Conservation (phyloP, 2,888 invertebrate genomes). For the Drosophila greeni region DNA sequence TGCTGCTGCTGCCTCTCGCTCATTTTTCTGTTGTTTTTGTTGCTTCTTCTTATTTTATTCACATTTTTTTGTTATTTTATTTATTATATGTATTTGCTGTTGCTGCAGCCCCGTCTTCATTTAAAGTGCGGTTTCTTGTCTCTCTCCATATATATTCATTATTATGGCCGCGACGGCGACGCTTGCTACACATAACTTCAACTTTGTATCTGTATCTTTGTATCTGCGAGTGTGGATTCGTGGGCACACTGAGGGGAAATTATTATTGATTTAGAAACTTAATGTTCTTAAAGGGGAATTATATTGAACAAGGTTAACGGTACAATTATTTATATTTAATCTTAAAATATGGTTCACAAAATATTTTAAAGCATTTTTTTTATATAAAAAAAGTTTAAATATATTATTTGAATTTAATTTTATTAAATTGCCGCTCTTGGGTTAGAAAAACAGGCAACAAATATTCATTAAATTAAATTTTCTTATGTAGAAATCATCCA, state of each 20-base stretch:
- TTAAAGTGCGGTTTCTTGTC: constrained; percentile 74
- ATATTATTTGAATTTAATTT: neutral
- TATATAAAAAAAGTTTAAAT: neutral
- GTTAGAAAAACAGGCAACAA: neutral
- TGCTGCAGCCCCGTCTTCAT: constrained; percentile 58
- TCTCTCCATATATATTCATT: constrained; percentile 73
- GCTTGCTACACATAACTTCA: constrained; percentile 70
- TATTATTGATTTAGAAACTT: neutral
- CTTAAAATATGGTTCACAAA: neutral
- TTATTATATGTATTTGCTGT: constrained; percentile 58
- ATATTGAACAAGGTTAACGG: neutral
- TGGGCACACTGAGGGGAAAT: constrained; percentile 4
- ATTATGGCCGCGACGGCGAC: constrained; percentile 64
- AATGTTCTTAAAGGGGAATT: neutral
- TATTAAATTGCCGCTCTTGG: neutral
- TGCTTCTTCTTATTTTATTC: constrained; percentile 49
- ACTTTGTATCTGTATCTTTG: constrained; percentile 71
- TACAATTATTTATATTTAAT: neutral
- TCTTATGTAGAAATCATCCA: neutral
- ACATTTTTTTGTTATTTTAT: constrained; percentile 63
- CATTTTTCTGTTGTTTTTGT: neutral
- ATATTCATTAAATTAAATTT: neutral
- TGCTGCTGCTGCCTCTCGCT: constrained; percentile 19
- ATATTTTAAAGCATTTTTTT: too few relatives aligned
- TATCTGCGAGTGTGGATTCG: constrained; percentile 40